A percentile compares a stretch with the other conserved stretches of the same genome.
phyloP scores from a whole-genome alignment of 2,888 invertebrate genomes.

The Tetropium fuscum region DNA sequence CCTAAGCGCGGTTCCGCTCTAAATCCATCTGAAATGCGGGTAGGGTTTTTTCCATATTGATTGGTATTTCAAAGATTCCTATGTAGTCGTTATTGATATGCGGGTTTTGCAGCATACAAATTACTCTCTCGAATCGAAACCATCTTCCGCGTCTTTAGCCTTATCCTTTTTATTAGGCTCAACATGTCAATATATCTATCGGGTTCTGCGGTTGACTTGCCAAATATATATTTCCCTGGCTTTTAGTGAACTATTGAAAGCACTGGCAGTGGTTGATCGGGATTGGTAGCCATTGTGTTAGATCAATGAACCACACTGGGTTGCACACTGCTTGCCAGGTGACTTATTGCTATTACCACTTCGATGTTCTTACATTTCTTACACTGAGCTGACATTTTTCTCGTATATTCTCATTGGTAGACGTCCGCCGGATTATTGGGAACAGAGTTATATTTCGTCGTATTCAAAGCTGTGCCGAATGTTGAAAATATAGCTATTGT shows the following conservation, averaged over 20 bases:
- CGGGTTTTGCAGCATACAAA: too few relatives aligned
- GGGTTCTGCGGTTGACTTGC: slow-evolving; percentile 11
- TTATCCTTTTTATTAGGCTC: too few relatives aligned
- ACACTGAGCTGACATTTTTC: slow-evolving; percentile 31
- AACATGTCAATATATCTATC: slow-evolving; percentile 18
- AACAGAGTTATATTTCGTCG: too few relatives aligned
- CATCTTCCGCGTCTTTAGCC: too few relatives aligned
- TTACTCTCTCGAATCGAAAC: too few relatives aligned
- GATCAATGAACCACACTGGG: slow-evolving; percentile 54
- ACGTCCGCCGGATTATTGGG: background rate
- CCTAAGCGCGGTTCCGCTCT: too few relatives aligned
- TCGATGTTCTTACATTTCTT: slow-evolving; percentile 36
- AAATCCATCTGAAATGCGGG: too few relatives aligned
- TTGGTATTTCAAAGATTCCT: too few relatives aligned
- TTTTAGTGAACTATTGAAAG: slow-evolving; percentile 45
- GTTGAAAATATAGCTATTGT: too few relatives aligned
- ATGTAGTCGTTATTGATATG: too few relatives aligned
- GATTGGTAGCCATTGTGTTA: slow-evolving; percentile 59
- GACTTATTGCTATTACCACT: slow-evolving; percentile 54
- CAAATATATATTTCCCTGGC: slow-evolving; percentile 19
- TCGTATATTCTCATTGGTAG: slow-evolving; percentile 25
- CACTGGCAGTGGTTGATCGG: slow-evolving; percentile 52
- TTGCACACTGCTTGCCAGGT: slow-evolving; percentile 48
- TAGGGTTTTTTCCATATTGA: too few relatives aligned
- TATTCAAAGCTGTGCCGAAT: too few relatives aligned